Conservation (phyloP, 2,888 invertebrate species). For the Clistopyga incitator region DNA sequence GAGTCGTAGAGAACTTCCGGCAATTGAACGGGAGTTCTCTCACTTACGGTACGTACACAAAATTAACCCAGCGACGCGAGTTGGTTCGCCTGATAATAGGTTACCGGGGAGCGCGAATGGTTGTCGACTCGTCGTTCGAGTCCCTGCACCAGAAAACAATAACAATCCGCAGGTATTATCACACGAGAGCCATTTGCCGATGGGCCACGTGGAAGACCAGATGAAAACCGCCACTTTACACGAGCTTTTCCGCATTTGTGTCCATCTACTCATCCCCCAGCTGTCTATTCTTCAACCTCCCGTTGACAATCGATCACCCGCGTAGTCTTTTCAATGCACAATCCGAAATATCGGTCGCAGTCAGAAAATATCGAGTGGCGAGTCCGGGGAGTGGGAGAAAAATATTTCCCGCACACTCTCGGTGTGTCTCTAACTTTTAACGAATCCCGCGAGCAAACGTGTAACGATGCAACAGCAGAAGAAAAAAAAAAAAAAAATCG, state of each 20-base stretch:
- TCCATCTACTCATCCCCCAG: not conserved
- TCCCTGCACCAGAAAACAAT: not conserved
- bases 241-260: not conserved
- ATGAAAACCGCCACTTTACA: slow-evolving; percentile 21
- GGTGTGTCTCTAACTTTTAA: slow-evolving; percentile 62
- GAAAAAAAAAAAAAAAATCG: too few species aligned
- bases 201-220: slow-evolving; percentile 35
- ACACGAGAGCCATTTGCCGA: slow-evolving; percentile 23
- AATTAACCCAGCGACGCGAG: slow-evolving; percentile 62
- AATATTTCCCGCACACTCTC: slow-evolving; percentile 17
- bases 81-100: slow-evolving; percentile 8
- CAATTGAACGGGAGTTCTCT: not conserved
- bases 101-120: slow-evolving; percentile 30
- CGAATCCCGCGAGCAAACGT: slow-evolving; percentile 56
- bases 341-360: not conserved
- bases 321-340: slow-evolving; percentile 15
- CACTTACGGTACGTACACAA: slow-evolving; percentile 27
- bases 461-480: slow-evolving; percentile 11
- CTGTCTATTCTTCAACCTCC: not conserved
- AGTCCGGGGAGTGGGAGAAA: not conserved
- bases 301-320: slow-evolving; percentile 21
- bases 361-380: not conserved
- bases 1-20: not conserved
- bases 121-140: not conserved
- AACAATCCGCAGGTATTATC: slow-evolving; percentile 54